Evolutionary conservation across 2,797 vertebrate genomes (phyloP), one percentile per base, ranked within the genome.

Genomic region (Falco rusticolus): DNA sequence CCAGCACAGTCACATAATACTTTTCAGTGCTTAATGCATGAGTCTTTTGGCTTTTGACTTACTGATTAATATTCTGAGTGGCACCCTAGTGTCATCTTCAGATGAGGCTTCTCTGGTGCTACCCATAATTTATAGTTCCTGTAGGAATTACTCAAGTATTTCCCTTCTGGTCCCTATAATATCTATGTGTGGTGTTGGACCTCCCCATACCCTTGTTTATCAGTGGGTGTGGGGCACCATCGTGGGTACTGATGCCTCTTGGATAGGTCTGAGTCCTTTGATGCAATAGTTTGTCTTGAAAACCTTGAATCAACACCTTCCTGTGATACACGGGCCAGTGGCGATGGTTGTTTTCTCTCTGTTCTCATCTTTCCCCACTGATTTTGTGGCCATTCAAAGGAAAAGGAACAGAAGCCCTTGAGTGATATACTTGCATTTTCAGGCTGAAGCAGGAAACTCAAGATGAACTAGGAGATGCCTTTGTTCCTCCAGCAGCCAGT

Each of bases 291-390:
- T 88, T 20, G 2, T 29, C 31, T 53, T 59, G 33, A 50, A 86
- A 7, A 74, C 31, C 76, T 74, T 69, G 60, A 80, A 11, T 6
- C 63, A 87, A 19, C 68, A n/a, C 28, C 60, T 80, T 83, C 24
- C 33, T 0, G 0, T 64, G 25, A 2, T 28, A 19, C 4, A 4
- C 3, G 1, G 2, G 16, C 47, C 47, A 20, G 72, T 12, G 81
- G 72, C 31, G 69, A 59, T 50, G 6, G 0, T n/a, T 64, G 10
- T 54, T 76, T 80, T 48, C 51, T 47, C 37, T 69, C 50, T 2
- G 0, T 68, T 78, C 39, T 64, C 57, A 7, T 33, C n/a, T 74
- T 68, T 69, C n/a, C 29, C 45, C 14, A 11, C n/a, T 53, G 41
- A 25, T 65, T 60, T 50, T 26, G 20, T 48, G 39, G 12, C 61